Evolutionary conservation across 2,113 vertebrate species (phyloP).

Genomic region (Chlorocebus sabaeus): DNA sequence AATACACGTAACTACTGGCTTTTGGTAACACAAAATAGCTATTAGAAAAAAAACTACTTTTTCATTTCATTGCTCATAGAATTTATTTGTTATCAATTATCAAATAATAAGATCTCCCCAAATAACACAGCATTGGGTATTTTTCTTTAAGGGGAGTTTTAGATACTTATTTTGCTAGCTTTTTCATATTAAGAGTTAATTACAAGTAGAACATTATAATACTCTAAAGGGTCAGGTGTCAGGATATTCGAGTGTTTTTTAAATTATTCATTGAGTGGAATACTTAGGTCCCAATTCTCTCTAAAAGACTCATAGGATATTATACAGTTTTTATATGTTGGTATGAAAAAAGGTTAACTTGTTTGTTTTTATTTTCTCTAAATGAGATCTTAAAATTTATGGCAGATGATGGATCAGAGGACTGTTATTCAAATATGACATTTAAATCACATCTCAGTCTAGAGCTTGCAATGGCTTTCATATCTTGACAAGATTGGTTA

Average conservation of each 20-base stretch:
- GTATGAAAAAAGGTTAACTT: neutral
- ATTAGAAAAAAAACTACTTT: neutral
- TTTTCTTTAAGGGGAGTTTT: neutral
- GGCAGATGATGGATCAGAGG: slow-evolving; percentile 37
- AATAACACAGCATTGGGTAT: neutral
- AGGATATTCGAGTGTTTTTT: neutral
- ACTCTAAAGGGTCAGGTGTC: neutral
- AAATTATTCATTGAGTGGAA: neutral
- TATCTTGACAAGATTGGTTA: slow-evolving; percentile 61
- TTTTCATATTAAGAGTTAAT: neutral
- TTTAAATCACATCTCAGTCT: slow-evolving; percentile 66
- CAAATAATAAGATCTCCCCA: neutral
- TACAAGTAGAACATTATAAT: neutral
- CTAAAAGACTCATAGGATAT: neutral
- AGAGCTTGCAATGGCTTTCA: slow-evolving; percentile 37
- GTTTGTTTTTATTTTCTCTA: slow-evolving; percentile 62
- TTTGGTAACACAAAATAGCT: neutral
- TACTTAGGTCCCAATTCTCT: neutral
- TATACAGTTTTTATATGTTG: neutral
- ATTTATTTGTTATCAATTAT: neutral
- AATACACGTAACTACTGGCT: neutral
- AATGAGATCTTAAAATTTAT: slow-evolving; percentile 45
- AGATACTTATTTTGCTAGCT: neutral
- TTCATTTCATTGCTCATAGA: neutral
- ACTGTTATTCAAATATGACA: slow-evolving; percentile 60